phyloP scores from a whole-genome alignment of 2,888 invertebrate species.

The Serripes groenlandicus region DNA sequence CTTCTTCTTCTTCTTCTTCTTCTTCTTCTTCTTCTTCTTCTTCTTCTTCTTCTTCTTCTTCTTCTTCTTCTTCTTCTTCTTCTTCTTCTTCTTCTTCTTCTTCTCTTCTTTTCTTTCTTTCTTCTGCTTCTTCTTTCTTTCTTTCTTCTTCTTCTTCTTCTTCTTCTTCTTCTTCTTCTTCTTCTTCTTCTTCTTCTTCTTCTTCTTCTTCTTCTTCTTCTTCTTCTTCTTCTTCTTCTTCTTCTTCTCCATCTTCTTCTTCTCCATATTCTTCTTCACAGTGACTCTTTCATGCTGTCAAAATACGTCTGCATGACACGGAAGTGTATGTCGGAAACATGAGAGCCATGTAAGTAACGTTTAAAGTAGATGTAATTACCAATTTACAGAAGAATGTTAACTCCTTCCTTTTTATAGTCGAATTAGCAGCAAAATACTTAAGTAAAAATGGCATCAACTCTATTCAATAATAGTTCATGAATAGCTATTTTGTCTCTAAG shows the following conservation, averaged over 20 bases:
- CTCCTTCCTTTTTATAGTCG: too few species aligned
- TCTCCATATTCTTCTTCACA: constrained; percentile 23
- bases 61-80: not conserved
- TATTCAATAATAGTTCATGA: too few species aligned
- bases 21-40: not conserved
- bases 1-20: not conserved
- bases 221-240: constrained; percentile 11
- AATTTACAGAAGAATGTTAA: too few species aligned
- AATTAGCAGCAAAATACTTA: too few species aligned
- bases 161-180: not conserved
- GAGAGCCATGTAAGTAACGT: too few species aligned
- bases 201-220: not conserved
- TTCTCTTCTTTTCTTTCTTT: constrained; percentile 11
- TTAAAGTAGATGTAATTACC: too few species aligned
- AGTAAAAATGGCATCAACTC: too few species aligned
- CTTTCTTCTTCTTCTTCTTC: not conserved
- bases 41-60: not conserved
- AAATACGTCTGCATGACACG: too few species aligned
- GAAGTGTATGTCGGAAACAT: too few species aligned
- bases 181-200: not conserved
- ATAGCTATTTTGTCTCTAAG: too few species aligned
- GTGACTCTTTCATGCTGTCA: too few species aligned
- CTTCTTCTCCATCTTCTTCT: constrained; percentile 13
- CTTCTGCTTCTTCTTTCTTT: not conserved
- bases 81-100: not conserved